Base-by-base conservation (phyloP, 2,888 invertebrate species). In the Parapristionchus giblindavisi region DNA sequence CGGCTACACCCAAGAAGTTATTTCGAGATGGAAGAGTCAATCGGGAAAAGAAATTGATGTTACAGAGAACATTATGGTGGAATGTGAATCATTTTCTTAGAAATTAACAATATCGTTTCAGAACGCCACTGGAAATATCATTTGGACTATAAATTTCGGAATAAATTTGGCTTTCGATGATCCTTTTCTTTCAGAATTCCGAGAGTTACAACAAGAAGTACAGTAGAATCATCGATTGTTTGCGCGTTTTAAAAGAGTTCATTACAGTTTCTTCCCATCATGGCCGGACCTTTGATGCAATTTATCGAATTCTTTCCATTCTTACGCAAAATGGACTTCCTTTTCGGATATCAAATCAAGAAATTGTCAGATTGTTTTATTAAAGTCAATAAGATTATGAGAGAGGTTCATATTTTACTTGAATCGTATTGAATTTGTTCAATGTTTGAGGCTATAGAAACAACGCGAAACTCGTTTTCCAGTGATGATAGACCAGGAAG, bases 131-230 rank as follows among this genome's bases (percentile, higher is more conserved):
- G 66, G 51, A 2, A 68, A 68, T 27, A 36, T 68, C 34, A 52
- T 68, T 6, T 68, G 66, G 66, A 52, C 29, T n/a, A 38, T 68
- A 24, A 52, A 32, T 51, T 68, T 68, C 66, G 66, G 66, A 0
- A 29, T 32, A 8, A 24, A 24, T 1, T 52, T 68, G n/a, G 34
- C 34, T 1, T 51, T 68, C 32, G 66, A 52, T n/a, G 40, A 68
- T 27, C 43, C 40, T 11, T 34, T 68, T 8, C 27, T 68, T n/a
- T 24, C 32, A 2, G 8, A 51, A 5, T 48, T 51, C 66, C 24
- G 66, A 3, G 5, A 32, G 17, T 11, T 68, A 34, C 52, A 51
- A 34, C 51, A 48, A 6, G 66, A 68, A 14, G 66, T 68, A 0
- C 48, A 38, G 17, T 65, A 21, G 21, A n/a, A 6, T 51, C 14